phyloP scores from a whole-genome alignment of 2,113 vertebrate species.

The Ophthalmolycus amberensis region DNA sequence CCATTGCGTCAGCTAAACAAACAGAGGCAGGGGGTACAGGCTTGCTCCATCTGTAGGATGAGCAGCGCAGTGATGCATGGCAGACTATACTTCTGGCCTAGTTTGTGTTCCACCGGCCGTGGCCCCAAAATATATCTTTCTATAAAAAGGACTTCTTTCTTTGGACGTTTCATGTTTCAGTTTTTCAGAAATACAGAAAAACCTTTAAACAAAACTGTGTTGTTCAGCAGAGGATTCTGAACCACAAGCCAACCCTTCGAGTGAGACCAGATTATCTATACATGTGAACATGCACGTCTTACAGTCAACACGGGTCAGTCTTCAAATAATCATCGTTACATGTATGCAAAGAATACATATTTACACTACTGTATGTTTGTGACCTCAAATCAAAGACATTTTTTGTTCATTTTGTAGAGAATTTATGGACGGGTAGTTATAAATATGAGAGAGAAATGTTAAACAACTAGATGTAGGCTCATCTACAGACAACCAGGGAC shows the following conservation, averaged over 20 bases:
- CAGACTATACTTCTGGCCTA: constrained; percentile 41
- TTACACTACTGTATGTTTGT: background rate
- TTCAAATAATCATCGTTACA: background rate
- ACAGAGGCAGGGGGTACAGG: constrained; percentile 31
- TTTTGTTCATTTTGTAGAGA: background rate
- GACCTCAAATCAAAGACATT: background rate
- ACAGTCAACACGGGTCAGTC: background rate
- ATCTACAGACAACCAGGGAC: constrained; percentile 18
- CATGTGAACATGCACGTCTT: background rate
- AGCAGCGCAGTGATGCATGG: constrained; percentile 50
- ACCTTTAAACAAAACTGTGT: background rate
- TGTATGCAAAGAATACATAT: background rate
- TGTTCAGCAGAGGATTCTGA: background rate
- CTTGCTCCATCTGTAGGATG: constrained; percentile 51
- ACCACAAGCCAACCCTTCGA: constrained; percentile 1
- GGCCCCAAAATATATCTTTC: background rate
- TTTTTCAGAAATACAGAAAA: background rate
- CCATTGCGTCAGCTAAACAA: constrained; percentile 72
- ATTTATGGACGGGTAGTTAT: background rate
- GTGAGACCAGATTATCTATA: background rate
- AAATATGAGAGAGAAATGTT: background rate
- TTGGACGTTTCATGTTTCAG: background rate
- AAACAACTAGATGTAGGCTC: background rate
- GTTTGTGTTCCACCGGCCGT: constrained; percentile 41
- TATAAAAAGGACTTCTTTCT: constrained; percentile 9